Percentiles rank a stretch among this genome's conserved stretches.
phyloP scores from a whole-genome alignment of 2,113 vertebrate species.

The Rhinopomastus cyanomelas region DNA sequence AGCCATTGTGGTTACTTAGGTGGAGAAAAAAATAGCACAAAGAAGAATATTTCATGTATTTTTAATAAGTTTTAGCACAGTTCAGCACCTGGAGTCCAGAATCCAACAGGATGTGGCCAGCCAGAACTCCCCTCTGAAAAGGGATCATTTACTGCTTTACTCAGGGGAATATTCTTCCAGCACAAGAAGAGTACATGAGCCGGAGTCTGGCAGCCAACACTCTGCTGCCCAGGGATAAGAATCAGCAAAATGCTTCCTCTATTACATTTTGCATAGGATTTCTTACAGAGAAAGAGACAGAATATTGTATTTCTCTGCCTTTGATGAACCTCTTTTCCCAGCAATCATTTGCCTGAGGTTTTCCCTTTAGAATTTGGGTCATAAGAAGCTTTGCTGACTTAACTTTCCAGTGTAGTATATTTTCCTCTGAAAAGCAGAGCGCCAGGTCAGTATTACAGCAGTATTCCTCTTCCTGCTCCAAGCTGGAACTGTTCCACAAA shows the following conservation, averaged over 20 bases:
- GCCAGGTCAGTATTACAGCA: background rate
- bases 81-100: background rate
- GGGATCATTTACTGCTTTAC: background rate
- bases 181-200: background rate
- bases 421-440: constrained; percentile 8
- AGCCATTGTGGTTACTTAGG: background rate
- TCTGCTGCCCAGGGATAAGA: background rate
- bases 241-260: constrained; percentile 12
- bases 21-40: background rate
- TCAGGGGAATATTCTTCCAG: background rate
- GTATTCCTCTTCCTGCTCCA: background rate
- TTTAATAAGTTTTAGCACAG: background rate
- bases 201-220: background rate
- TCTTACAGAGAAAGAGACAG: background rate
- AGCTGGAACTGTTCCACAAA: constrained; percentile 56
- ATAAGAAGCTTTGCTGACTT: constrained; percentile 46
- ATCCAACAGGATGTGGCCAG: background rate
- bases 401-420: constrained; percentile 8
- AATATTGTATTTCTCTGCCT: constrained; percentile 39
- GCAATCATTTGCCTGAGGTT: constrained; percentile 25
- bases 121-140: background rate
- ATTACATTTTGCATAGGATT: background rate
- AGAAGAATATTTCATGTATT: background rate
- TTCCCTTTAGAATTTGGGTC: constrained; percentile 52
- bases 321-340: constrained; percentile 34